Conservation (phyloP, 2,113 vertebrate species). For the Ivindomyrus marchei region DNA sequence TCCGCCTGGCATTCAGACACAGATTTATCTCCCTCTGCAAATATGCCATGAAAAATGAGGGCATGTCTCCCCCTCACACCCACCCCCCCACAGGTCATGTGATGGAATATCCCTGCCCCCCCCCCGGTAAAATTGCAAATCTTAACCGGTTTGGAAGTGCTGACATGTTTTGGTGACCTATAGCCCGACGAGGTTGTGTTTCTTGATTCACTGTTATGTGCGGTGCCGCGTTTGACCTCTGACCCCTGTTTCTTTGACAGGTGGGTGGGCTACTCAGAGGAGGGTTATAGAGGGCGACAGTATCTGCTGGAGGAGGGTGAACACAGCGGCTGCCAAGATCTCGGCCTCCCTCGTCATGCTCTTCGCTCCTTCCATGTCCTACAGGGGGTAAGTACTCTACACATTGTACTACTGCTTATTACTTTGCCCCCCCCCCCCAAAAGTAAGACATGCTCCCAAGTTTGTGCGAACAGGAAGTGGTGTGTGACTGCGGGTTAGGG, state of each 20-base stretch:
- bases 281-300: constrained; percentile 70
- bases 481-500: neutral
- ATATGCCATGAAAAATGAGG: constrained; percentile 1
- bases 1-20: neutral
- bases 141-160: neutral
- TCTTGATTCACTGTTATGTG: neutral
- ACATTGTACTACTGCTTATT: neutral
- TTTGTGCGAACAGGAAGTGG: neutral
- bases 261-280: constrained; percentile 75
- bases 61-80: neutral
- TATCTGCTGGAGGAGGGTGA: constrained; percentile 77
- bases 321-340: constrained; percentile 56
- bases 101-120: neutral
- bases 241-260: constrained; percentile 49
- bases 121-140: neutral
- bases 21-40: constrained; percentile 12
- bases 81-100: neutral
- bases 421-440: neutral
- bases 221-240: constrained; percentile 7
- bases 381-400: constrained; percentile 67
- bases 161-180: neutral
- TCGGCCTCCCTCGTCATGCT: constrained; percentile 43
- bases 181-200: neutral
- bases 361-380: constrained; percentile 72
- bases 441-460: neutral